Conservation (phyloP, 2,888 invertebrate species). For the Amblyteles armatorius region DNA sequence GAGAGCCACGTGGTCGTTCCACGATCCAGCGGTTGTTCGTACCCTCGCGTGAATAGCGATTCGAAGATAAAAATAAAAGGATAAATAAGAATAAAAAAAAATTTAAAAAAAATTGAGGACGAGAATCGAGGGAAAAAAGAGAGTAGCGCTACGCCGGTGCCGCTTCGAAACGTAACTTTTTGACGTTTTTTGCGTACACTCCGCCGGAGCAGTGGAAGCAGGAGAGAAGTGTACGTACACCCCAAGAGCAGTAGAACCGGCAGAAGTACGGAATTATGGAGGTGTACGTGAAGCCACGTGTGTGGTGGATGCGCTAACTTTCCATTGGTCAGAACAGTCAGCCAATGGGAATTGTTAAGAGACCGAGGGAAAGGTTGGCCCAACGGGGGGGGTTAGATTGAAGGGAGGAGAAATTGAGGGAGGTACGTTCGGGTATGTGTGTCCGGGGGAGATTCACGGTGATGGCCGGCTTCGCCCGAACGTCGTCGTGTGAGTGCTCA, state of each 20-base stretch:
- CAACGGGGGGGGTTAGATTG: constrained; percentile 53
- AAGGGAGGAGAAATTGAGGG: constrained; percentile 46
- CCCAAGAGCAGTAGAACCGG: constrained; percentile 37
- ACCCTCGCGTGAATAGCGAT: neutral
- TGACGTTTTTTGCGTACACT: constrained; percentile 80
- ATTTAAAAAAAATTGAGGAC: constrained; percentile 9
- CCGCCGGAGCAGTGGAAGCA: constrained; percentile 27
- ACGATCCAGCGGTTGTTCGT: neutral
- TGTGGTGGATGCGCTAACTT: constrained; percentile 80
- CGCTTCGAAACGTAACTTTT: constrained; percentile 78
- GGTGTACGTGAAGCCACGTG: constrained; percentile 82
- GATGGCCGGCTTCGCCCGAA: neutral
- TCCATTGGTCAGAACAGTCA: constrained; percentile 74
- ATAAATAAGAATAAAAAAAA: constrained; percentile 2
- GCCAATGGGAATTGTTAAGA: constrained; percentile 51
- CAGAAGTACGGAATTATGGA: constrained; percentile 77
- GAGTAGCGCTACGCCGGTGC: constrained; percentile 62
- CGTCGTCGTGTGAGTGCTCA: neutral
- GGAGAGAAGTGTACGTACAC: constrained; percentile 66
- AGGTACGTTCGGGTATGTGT: neutral
- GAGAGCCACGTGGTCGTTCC: constrained; percentile 72
- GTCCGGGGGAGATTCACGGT: neutral
- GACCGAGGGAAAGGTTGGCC: neutral
- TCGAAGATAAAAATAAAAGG: neutral
- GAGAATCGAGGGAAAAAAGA: constrained; percentile 41